Evolutionary conservation across 2,888 invertebrate genomes (phyloP).

Genomic region (Drosophila suboccidentalis): DNA sequence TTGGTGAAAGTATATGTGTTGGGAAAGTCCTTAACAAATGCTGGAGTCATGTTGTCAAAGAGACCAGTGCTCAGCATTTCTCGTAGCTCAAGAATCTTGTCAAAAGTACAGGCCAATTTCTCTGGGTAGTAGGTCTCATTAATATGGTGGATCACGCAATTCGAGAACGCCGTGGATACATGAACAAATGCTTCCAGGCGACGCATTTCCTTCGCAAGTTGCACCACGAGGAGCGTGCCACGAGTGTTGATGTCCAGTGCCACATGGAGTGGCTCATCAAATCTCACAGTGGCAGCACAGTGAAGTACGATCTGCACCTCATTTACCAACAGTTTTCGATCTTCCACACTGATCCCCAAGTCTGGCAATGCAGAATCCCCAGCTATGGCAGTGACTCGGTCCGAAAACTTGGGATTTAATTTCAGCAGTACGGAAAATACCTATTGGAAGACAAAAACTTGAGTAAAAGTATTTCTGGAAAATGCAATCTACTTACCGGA

Average conservation of each 20-base stretch:
- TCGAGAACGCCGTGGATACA: constrained; percentile 90
- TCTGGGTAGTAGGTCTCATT: constrained; percentile 85
- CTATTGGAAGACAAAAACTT: constrained; percentile 28
- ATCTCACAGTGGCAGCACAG: constrained; percentile 94
- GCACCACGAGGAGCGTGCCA: constrained; percentile 88
- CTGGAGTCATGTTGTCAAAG: constrained; percentile 78
- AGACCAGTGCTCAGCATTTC: constrained; percentile 81
- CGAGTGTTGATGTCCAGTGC: constrained; percentile 90
- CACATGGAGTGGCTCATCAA: constrained; percentile 89
- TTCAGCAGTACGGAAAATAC: constrained; percentile 62
- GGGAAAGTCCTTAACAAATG: constrained; percentile 84
- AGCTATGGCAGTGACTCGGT: constrained; percentile 80
- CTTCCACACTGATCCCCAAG: constrained; percentile 83
- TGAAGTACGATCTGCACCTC: constrained; percentile 90
- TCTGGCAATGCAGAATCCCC: constrained; percentile 84
- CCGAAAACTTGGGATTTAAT: constrained; percentile 72
- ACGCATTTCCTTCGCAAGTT: constrained; percentile 87
- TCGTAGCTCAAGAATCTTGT: constrained; percentile 78
- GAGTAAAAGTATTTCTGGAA: neutral
- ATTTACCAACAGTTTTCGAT: constrained; percentile 75
- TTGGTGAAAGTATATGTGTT: constrained; percentile 92
- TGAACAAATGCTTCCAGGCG: constrained; percentile 87
- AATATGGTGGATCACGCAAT: constrained; percentile 86
- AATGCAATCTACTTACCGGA: constrained; percentile 85
- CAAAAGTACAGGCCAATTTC: constrained; percentile 73